Percentiles rank a stretch among this genome's conserved stretches.
phyloP scores from a whole-genome alignment of 92 coral and sea anemone species.

The Montipora capitata region DNA sequence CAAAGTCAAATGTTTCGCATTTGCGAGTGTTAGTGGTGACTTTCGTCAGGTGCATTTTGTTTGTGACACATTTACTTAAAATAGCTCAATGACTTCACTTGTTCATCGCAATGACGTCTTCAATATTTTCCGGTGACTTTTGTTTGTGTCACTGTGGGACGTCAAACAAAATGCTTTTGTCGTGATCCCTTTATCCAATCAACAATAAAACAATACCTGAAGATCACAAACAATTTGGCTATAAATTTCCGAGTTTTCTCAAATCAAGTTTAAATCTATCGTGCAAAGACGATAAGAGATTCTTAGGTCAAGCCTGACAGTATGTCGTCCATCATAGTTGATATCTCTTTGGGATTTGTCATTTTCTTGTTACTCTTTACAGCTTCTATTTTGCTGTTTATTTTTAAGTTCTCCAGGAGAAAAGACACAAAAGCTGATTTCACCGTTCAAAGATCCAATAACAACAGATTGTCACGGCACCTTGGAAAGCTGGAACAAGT shows the following conservation, averaged over 20 bases:
- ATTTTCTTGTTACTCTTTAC: neutral
- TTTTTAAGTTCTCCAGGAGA: neutral
- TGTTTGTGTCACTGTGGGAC: neutral
- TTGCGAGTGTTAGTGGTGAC: no score
- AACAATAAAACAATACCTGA: neutral
- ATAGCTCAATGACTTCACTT: neutral
- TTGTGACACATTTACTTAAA: no score
- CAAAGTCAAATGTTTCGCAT: no score
- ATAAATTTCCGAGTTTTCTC: no score
- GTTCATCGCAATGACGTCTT: neutral
- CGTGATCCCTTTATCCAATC: no score
- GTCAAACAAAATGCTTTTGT: neutral
- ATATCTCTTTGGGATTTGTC: neutral
- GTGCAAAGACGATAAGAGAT: neutral
- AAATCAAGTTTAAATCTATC: no score
- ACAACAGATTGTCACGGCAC: neutral
- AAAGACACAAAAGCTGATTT: neutral
- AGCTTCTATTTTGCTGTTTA: neutral
- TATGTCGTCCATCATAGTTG: neutral
- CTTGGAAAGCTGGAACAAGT: constrained; percentile 41
- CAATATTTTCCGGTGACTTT: no score
- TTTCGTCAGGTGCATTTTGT: no score
- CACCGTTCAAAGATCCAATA: neutral
- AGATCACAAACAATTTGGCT: neutral
- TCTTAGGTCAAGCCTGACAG: neutral